Evolutionary conservation across 2,888 invertebrate species (phyloP), one percentile per base, ranked within the genome.

Genomic region (Tinea semifulvella): DNA sequence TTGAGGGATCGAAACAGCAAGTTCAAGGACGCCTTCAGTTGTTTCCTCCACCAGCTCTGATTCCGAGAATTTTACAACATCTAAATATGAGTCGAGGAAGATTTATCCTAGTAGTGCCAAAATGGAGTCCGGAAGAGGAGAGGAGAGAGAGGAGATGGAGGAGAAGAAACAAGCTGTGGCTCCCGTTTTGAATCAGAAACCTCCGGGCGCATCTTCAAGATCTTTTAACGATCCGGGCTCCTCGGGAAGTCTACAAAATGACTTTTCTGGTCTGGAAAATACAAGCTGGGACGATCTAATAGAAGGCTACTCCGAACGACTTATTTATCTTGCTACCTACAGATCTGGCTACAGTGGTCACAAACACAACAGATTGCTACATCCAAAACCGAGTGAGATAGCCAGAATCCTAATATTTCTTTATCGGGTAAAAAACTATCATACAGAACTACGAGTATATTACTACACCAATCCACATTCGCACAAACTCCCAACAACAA

Each of bases 391-490:
- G 8, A 22, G 25, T 8, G 25, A 22, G 25, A 5, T 51, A 10
- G 50, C 48, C 3, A 44, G 19, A 31, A 49, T 44, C 26, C 13
- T 50, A 1, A 43, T 26, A 14, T 43, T 38, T 16, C 39, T 51
- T 2, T 19, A 48, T 27, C 14, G 35, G n/a, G 35, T 20, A 3
- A 46, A 40, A 39, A 52, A 47, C 25, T 56, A 22, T 42, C 54
- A 2, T 47, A 52, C 2, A 44, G 28, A 16, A 54, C 56, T 1
- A 8, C 22, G 22, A 22, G 22, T 8, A 50, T 57, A 16, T 48
- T 46, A 6, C 43, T 56, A 10, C 55, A 53, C 38, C 56, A 56
- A 39, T 56, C 56, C 13, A 53, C 51, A 2, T 50, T 55, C 11
- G 45, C 50, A 2, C 49, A 54, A 43, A 52, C 53, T 22, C 35